Base-by-base conservation (phyloP, 2,888 invertebrate species). In the Troides helena region DNA sequence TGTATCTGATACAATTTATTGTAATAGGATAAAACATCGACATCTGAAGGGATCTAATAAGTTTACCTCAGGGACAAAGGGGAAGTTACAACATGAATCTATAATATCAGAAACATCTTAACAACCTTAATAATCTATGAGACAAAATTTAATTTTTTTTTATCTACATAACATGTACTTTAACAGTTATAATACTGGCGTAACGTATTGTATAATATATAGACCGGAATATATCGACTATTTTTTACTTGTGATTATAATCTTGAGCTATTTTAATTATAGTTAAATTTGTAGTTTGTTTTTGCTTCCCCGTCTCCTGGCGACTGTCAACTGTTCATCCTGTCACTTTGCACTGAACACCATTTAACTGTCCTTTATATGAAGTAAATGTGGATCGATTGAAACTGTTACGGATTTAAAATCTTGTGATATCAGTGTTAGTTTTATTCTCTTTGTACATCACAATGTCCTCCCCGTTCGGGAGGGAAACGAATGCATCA, bases 291-390 rank as follows among this genome's bases (percentile, higher is more conserved):
- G 39, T 77, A 70, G 80, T 73, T 71, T 70, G 79, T 81, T 85
- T 46, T 82, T 88, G 90, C 90, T 91, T 91, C 91, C 92, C 87
- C 90, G 90, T 90, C 90, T 81, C 78, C 86, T 81, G 83, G 85
- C 88, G 85, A 87, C 85, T 85, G 80, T 67, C 30, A 83, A 88
- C 86, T 86, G 91, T 92, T 90, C 86, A 82, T 89, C 77, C 84
- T 83, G 77, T 81, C 92, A 90, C 86, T 85, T 87, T 70, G 80
- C 84, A 87, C 88, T 88, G 78, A 87, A 86, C 89, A 81, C 84
- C 85, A 87, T 83, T 82, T 68, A 65, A 69, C 74, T 83, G 80
- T 77, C 76, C 82, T 77, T 74, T 74, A 73, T 80, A 74, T 84
- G 88, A 88, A 88, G 89, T 89, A 89, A 89, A 89, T 86, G 87